phyloP scores from a whole-genome alignment of 2,113 vertebrate genomes.

The Cranoglanis bouderius region DNA sequence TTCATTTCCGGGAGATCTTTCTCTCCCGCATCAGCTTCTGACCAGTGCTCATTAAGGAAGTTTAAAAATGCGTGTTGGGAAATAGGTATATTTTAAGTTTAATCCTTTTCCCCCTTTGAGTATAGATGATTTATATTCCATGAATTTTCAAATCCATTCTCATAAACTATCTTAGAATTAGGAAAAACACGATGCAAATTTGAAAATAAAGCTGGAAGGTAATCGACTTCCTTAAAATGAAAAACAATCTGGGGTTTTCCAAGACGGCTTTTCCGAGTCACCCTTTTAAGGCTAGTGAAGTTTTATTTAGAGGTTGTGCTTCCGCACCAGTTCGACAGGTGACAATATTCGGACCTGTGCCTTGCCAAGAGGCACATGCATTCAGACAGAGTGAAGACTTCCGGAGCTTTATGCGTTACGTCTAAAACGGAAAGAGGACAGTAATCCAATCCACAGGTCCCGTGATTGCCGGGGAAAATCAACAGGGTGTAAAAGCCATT shows the following conservation, averaged over 20 bases:
- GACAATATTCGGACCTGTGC: background rate
- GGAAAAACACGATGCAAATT: background rate
- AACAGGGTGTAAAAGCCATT: conserved; percentile 59
- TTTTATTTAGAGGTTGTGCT: conserved; percentile 32
- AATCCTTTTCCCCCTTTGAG: background rate
- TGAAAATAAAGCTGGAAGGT: background rate
- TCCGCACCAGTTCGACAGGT: conserved; percentile 35
- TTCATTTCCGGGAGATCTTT: conserved; percentile 17
- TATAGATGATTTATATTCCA: background rate
- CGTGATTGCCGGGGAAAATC: conserved; percentile 43
- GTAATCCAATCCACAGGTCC: conserved; percentile 51
- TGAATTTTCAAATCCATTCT: background rate
- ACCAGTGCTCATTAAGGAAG: background rate
- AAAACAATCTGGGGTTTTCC: background rate
- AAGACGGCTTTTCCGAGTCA: background rate
- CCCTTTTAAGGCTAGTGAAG: conserved; percentile 25
- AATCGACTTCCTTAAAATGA: conserved; percentile 4
- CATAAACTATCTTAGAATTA: conserved; percentile 14
- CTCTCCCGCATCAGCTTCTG: conserved; percentile 3
- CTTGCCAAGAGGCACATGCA: conserved; percentile 36
- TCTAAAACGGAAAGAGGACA: conserved; percentile 16
- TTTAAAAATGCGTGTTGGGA: background rate
- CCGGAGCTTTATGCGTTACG: conserved; percentile 12
- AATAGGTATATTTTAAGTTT: background rate
- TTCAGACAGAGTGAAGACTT: conserved; percentile 19